Conservation (phyloP, 64 coral and sea anemone species). For the Montipora capricornis region DNA sequence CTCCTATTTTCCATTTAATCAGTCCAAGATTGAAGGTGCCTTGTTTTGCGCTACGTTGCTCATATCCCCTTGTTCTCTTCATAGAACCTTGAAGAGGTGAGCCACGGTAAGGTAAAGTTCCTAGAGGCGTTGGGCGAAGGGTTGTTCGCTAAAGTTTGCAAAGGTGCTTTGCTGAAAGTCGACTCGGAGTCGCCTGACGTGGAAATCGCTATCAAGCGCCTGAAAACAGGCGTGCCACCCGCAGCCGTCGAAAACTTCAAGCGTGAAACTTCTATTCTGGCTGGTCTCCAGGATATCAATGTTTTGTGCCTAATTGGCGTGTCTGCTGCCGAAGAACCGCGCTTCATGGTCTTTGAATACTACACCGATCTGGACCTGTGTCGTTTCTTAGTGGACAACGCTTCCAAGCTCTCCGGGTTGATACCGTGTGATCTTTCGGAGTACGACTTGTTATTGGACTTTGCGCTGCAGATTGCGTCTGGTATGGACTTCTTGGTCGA, state of each 20-base stretch:
- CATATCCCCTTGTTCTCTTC: background rate
- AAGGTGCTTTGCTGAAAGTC: slow-evolving; percentile 73
- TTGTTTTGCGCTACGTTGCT: no score
- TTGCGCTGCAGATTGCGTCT: slow-evolving; percentile 89
- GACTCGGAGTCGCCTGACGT: slow-evolving; percentile 78
- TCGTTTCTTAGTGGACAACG: slow-evolving; percentile 55
- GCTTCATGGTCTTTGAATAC: slow-evolving; percentile 96
- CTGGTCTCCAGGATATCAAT: slow-evolving; percentile 90
- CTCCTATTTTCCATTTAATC: no score
- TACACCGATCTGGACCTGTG: slow-evolving; percentile 82
- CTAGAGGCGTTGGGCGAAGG: slow-evolving; percentile 87
- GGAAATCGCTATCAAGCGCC: slow-evolving; percentile 82
- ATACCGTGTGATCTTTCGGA: slow-evolving; percentile 38
- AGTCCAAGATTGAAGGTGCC: no score
- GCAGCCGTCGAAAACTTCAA: slow-evolving; percentile 83
- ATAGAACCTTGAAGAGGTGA: slow-evolving; percentile 70
- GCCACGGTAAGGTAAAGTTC: slow-evolving; percentile 88
- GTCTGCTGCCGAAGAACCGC: slow-evolving; percentile 73
- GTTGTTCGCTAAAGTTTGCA: slow-evolving; percentile 80
- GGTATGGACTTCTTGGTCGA: slow-evolving; percentile 93
- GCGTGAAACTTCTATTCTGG: slow-evolving; percentile 72
- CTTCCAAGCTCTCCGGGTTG: slow-evolving; percentile 38
- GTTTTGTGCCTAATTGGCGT: slow-evolving; percentile 88
- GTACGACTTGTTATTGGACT: slow-evolving; percentile 79
- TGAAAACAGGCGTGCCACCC: slow-evolving; percentile 73